Evolutionary conservation across 2,797 vertebrate species (phyloP).

Genomic region (Danio choprae): DNA sequence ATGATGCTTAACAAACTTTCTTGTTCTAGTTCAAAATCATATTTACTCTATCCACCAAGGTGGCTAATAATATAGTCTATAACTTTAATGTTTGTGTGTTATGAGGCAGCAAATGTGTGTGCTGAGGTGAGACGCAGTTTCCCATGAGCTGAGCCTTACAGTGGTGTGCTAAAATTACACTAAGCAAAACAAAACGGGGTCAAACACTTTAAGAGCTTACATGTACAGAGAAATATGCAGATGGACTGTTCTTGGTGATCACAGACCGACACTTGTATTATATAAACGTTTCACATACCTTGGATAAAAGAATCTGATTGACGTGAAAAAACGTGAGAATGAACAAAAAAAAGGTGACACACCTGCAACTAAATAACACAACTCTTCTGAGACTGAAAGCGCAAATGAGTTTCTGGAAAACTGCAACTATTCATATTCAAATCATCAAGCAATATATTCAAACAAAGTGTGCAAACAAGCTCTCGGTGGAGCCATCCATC

Average conservation of each 20-base stretch:
- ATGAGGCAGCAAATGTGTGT: conserved; percentile 21
- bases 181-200: conserved; percentile 39
- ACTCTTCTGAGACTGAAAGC: background rate
- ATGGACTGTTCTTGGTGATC: background rate
- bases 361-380: conserved; percentile 30
- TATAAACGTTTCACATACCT: background rate
- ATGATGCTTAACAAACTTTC: conserved; percentile 14
- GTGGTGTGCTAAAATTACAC: conserved; percentile 46
- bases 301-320: background rate
- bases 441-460: conserved; percentile 36
- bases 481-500: conserved; percentile 25
- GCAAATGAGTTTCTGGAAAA: conserved; percentile 19
- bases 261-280: background rate
- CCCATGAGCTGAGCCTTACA: conserved; percentile 40
- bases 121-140: conserved; percentile 36
- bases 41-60: background rate
- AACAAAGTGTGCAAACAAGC: conserved; percentile 48
- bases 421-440: conserved; percentile 49
- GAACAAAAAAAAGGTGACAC: background rate
- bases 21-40: background rate
- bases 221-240: conserved; percentile 19
- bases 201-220: conserved; percentile 34
- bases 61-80: conserved; percentile 6
- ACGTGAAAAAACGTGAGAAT: background rate
- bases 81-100: conserved; percentile 16